A percentile compares a stretch with the other conserved stretches of the same genome.
Evolutionary conservation across 2,888 invertebrate species (phyloP).

Genomic region (Lepidocyrtoides sp.): DNA sequence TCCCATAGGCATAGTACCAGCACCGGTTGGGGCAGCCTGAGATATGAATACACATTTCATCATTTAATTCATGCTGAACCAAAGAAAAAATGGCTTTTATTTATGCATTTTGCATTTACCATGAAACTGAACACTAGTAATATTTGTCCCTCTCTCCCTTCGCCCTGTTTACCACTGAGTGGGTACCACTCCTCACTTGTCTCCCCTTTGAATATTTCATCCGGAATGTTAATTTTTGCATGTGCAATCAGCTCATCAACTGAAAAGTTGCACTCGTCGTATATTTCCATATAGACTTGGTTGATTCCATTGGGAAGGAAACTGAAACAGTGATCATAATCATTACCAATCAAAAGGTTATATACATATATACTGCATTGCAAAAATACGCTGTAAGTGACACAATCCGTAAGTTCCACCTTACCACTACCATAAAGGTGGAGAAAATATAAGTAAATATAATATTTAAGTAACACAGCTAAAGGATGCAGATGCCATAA

Average conservation of each 20-base stretch:
- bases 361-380: neutral
- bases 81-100: too few species aligned
- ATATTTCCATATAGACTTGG: slow-evolving; percentile 96
- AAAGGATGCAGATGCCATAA: too few species aligned
- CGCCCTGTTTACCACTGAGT: slow-evolving; percentile 97
- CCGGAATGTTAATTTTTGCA: slow-evolving; percentile 96
- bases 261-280: slow-evolving; percentile 98
- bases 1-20: slow-evolving; percentile 61
- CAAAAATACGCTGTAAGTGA: too few species aligned
- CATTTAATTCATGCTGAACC: too few species aligned
- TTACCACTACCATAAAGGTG: too few species aligned
- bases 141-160: slow-evolving; percentile 97
- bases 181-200: slow-evolving; percentile 98
- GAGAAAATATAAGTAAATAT: too few species aligned
- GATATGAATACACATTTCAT: too few species aligned
- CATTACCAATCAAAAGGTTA: too few species aligned
- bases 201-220: slow-evolving; percentile 92
- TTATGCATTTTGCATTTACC: slow-evolving; percentile 83
- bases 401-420: too few species aligned
- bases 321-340: slow-evolving; percentile 88
- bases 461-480: too few species aligned
- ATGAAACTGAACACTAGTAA: slow-evolving; percentile 94
- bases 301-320: slow-evolving; percentile 95
- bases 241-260: slow-evolving; percentile 98
- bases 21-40: slow-evolving; percentile 78